Base-by-base conservation (phyloP, 2,113 vertebrate species). In the Cariama cristata region DNA sequence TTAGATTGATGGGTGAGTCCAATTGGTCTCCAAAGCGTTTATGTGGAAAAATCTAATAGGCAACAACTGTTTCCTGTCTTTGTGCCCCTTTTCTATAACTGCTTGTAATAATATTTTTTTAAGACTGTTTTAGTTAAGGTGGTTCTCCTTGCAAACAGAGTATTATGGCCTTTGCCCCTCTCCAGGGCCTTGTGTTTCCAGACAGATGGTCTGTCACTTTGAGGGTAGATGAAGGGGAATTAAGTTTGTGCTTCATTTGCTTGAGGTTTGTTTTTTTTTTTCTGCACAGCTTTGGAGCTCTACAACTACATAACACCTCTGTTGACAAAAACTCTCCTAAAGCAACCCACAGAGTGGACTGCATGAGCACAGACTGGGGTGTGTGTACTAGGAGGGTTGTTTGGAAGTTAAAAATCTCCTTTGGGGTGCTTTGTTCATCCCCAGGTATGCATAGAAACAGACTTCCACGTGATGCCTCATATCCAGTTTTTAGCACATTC, bases 251-350 rank as follows among this genome's bases (percentile, higher is more conserved):
- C 38, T 88, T 73, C 2, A 0, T 28, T 87, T 59, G 15, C 50
- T 73, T 2, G 6, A 77, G 40, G 8, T 4, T 73, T 38, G 38
- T 38, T 75, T 12, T 20, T 60, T 72, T 87, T 64, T 60, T 72
- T 87, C 60, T 52, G 32, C 55, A 38, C 40, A 24, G 21, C 38
- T 79, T 69, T 45, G 9, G 35, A 52, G 44, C 30, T 64, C 67
- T 35, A 38, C 10, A 72, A 2, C 40, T 42, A 4, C 0, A 0
- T 53, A 68, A 60, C 16, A 3, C 17, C 14, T 3, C 3, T 69
- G 30, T 55, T 44, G 35, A 50, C 33, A 60, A 76, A 80, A 53
- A 1, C 32, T 12, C 24, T 20, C 14, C 45, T 59, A 6, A 52
- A 81, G 35, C 69, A 89, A 42, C 68, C 28, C 22, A 3, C 0